These are phyloP conservation scores for Allophyes oxyacanthae DNA, from an alignment of 2,888 invertebrate species.

Conservation along the genomic window DNA sequence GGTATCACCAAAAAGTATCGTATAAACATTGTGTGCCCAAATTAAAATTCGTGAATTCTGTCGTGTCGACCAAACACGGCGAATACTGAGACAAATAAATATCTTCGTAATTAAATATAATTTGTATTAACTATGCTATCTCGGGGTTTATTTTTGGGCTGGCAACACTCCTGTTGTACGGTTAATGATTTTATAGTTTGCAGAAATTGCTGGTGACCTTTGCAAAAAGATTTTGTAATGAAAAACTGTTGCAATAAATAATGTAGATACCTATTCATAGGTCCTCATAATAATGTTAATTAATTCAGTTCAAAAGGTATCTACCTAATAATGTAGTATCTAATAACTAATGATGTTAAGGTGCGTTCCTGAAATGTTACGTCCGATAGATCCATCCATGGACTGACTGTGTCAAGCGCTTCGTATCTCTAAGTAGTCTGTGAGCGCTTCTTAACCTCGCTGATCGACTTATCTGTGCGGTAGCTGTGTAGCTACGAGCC, in stretches of 20 bases:
- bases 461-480: too few species aligned
- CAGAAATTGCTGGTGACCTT: constrained; percentile 16
- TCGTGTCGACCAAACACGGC: constrained; percentile 64
- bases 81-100: constrained; percentile 66
- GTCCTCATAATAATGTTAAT: too few species aligned
- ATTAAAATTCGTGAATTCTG: constrained; percentile 85
- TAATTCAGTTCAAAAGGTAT: too few species aligned
- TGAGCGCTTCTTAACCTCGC: too few species aligned
- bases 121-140: constrained; percentile 68
- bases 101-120: constrained; percentile 74
- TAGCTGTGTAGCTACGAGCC: too few species aligned
- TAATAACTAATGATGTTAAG: too few species aligned
- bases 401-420: too few species aligned
- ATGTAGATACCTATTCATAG: too few species aligned
- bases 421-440: too few species aligned
- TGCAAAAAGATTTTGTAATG: constrained; percentile 5
- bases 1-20: constrained; percentile 78
- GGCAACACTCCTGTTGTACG: constrained; percentile 47
- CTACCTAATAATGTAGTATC: too few species aligned
- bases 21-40: constrained; percentile 75
- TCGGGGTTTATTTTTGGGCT: constrained; percentile 38
- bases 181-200: constrained; percentile 18
- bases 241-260: not conserved
- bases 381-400: too few species aligned
- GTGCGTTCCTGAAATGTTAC: too few species aligned